A percentile compares a stretch with the other conserved stretches of the same genome.
Conservation (phyloP, 2,888 invertebrate genomes). For the Ophraella communa region DNA sequence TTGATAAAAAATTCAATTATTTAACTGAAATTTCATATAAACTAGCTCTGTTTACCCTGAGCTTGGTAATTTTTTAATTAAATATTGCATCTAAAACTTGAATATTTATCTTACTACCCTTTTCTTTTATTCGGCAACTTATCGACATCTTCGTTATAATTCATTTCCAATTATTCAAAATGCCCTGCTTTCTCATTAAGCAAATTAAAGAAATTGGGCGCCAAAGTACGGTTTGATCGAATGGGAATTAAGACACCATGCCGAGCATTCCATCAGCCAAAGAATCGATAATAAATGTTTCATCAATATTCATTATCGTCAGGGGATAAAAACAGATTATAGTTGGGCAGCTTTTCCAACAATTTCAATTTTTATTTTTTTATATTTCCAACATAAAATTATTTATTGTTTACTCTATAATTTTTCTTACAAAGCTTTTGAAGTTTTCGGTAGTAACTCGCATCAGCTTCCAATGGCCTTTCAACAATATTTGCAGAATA, state of each 20-base stretch:
- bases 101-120: neutral
- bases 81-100: neutral
- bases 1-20: neutral
- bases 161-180: slow-evolving; percentile 15
- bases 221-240: slow-evolving; percentile 22
- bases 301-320: slow-evolving; percentile 23
- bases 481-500: too few species aligned
- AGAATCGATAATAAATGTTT: slow-evolving; percentile 20
- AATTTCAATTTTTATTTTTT: neutral
- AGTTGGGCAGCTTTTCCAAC: neutral
- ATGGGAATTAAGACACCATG: slow-evolving; percentile 23
- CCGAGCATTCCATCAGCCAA: slow-evolving; percentile 9
- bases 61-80: slow-evolving; percentile 19
- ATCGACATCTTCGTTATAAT: neutral
- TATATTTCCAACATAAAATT: too few species aligned
- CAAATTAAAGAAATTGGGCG: slow-evolving; percentile 23
- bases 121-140: neutral
- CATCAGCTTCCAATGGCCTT: too few species aligned
- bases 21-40: too few species aligned
- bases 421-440: too few species aligned
- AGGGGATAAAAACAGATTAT: neutral
- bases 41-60: too few species aligned
- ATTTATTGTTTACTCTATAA: too few species aligned
- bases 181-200: slow-evolving; percentile 17
- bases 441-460: too few species aligned